Evolutionary conservation across 2,888 invertebrate species (phyloP).

Genomic region (Nycteola revayana): DNA sequence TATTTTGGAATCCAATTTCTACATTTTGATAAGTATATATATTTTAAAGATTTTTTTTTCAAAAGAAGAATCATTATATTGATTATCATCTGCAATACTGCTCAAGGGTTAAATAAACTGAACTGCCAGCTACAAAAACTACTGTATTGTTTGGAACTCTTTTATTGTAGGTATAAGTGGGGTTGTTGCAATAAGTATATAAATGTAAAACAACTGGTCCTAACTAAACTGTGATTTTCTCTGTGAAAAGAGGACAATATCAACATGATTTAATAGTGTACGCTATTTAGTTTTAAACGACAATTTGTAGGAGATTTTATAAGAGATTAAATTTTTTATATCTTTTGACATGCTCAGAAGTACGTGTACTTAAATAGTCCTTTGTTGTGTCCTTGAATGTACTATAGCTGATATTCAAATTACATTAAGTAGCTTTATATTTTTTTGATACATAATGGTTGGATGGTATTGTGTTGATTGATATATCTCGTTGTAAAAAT

Average conservation of each 20-base stretch:
- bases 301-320: constrained; percentile 22
- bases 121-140: too few species aligned
- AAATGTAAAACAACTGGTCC: constrained; percentile 45
- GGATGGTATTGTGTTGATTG: constrained; percentile 42
- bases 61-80: too few species aligned
- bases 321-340: constrained; percentile 28
- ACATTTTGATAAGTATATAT: too few species aligned
- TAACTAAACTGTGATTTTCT: constrained; percentile 74
- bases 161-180: constrained; percentile 4
- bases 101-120: too few species aligned
- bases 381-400: constrained; percentile 15
- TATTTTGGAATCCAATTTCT: too few species aligned
- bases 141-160: too few species aligned
- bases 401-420: constrained; percentile 19
- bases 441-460: constrained; percentile 39
- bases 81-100: too few species aligned
- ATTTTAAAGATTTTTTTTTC: too few species aligned
- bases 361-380: constrained; percentile 42
- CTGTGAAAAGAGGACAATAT: constrained; percentile 55
- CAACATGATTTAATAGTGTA: constrained; percentile 30
- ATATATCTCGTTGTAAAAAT: constrained; percentile 54
- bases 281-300: constrained; percentile 24
- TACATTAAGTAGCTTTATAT: constrained; percentile 24
- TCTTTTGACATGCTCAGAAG: constrained; percentile 50
- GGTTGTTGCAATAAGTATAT: constrained; percentile 42